Conservation (phyloP, 2,888 invertebrate genomes). For the Zele albiditarsus region DNA sequence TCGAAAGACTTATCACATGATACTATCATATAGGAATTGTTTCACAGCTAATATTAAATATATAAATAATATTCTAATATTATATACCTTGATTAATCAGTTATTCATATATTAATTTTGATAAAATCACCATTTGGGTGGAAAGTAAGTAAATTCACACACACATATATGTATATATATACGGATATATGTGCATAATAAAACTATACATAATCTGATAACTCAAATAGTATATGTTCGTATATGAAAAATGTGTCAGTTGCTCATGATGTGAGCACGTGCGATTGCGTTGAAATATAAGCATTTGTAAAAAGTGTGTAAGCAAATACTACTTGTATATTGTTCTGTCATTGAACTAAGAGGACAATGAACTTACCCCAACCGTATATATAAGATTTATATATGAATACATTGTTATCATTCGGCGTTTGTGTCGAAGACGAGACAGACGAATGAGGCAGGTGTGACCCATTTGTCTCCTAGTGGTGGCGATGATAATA, state of each 20-base stretch:
- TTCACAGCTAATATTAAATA: slow-evolving; percentile 3
- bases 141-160: neutral
- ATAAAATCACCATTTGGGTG: neutral
- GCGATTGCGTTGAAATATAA: neutral
- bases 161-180: neutral
- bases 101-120: neutral
- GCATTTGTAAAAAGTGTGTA: neutral
- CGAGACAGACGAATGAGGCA: slow-evolving; percentile 45
- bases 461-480: slow-evolving; percentile 53
- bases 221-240: neutral
- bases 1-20: neutral
- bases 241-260: neutral
- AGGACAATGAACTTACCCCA: slow-evolving; percentile 46
- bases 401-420: slow-evolving; percentile 50
- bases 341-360: slow-evolving; percentile 4
- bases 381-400: neutral
- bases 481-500: slow-evolving; percentile 14
- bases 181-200: neutral
- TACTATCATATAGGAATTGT: neutral
- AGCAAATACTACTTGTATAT: neutral
- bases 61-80: neutral
- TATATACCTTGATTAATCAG: neutral
- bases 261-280: neutral
- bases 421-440: slow-evolving; percentile 26
- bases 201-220: neutral